Evolutionary conservation across 2,797 vertebrate species (phyloP).

Genomic region (Allobates femoralis): DNA sequence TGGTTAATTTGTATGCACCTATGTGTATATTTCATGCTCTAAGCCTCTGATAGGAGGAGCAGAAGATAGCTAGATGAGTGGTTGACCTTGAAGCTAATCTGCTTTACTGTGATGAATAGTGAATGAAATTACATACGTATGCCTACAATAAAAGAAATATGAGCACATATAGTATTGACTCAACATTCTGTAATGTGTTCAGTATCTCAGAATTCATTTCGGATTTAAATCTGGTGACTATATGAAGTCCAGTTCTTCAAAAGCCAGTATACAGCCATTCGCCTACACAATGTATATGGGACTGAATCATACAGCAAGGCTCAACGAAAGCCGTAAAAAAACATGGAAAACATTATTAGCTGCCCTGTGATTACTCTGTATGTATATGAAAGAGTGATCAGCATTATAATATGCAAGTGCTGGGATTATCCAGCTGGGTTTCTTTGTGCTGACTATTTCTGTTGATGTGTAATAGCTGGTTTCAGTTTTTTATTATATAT

Average conservation of each 20-base stretch:
- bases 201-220: not conserved
- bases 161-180: no score
- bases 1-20: not conserved
- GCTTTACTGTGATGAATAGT: not conserved
- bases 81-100: conserved; percentile 30
- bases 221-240: not conserved
- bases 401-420: conserved; percentile 14
- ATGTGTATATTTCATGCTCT: not conserved
- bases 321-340: not conserved
- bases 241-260: conserved; percentile 8
- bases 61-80: conserved; percentile 14
- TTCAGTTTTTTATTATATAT: not conserved
- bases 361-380: conserved; percentile 7
- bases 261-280: not conserved
- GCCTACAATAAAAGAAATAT: not conserved
- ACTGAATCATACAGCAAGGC: not conserved
- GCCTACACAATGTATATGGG: not conserved
- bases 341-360: conserved; percentile 21
- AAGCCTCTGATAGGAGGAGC: not conserved
- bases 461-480: not conserved
- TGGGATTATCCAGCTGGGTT: not conserved
- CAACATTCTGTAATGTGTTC: not conserved
- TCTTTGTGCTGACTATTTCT: not conserved
- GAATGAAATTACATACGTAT: not conserved
- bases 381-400: conserved; percentile 11